phyloP scores from a whole-genome alignment of 2,888 invertebrate genomes.

The Schizaphis graminum region DNA sequence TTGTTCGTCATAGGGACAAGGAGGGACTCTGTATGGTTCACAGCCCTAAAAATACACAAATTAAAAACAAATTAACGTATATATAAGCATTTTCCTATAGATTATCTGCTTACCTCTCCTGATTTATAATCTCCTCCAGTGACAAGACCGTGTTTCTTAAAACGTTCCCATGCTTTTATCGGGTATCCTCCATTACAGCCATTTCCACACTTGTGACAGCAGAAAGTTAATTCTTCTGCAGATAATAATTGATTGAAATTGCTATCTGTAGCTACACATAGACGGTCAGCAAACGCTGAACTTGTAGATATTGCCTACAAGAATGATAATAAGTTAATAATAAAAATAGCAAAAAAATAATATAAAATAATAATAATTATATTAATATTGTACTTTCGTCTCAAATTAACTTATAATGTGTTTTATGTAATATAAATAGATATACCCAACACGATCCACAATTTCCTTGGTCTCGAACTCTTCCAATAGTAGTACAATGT shows the following conservation, averaged over 20 bases:
- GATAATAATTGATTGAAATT: constrained; percentile 42
- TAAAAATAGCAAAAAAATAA: too few species aligned
- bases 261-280: constrained; percentile 49
- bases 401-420: background rate
- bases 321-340: background rate
- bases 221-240: constrained; percentile 10
- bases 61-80: background rate
- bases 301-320: constrained; percentile 32
- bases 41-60: constrained; percentile 8
- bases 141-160: constrained; percentile 40
- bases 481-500: constrained; percentile 84
- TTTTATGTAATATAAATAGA: background rate
- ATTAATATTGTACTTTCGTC: background rate
- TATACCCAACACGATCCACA: constrained; percentile 88
- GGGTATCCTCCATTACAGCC: constrained; percentile 88
- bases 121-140: constrained; percentile 79
- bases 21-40: constrained; percentile 18
- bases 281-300: constrained; percentile 50
- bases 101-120: constrained; percentile 73
- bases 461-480: constrained; percentile 88
- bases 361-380: too few species aligned
- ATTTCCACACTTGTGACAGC: constrained; percentile 73
- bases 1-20: background rate
- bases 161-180: constrained; percentile 79
- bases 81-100: background rate